These are phyloP conservation scores for Zaprionus kolodkinae DNA, from an alignment of 1,140 invertebrate species.

Conservation along the genomic window DNA sequence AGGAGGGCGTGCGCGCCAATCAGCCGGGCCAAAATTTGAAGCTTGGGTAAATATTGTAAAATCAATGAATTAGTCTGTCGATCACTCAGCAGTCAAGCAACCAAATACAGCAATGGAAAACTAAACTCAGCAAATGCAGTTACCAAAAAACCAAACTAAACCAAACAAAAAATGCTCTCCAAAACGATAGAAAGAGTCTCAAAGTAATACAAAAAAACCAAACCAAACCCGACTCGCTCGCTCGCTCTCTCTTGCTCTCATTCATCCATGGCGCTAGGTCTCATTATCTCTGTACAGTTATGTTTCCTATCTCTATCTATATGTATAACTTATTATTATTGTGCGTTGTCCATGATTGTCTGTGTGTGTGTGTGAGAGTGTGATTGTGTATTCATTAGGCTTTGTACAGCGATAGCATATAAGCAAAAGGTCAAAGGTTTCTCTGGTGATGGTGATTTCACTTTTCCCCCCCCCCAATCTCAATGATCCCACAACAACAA, in stretches of 20 bases:
- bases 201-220: constrained; percentile 21
- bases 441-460: constrained; percentile 63
- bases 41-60: constrained; percentile 90
- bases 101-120: constrained; percentile 56
- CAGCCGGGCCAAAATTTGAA: constrained; percentile 96
- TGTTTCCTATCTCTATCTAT: constrained; percentile 6
- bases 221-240: constrained; percentile 46
- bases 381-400: constrained; percentile 31
- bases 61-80: constrained; percentile 29
- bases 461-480: background rate
- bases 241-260: constrained; percentile 60
- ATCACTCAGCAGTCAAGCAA: constrained; percentile 21
- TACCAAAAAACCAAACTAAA: constrained; percentile 23
- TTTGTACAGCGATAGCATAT: constrained; percentile 31
- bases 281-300: constrained; percentile 31
- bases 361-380: background rate
- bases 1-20: constrained; percentile 95
- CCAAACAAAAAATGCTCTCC: constrained; percentile 11
- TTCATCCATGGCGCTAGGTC: constrained; percentile 40
- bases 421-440: constrained; percentile 47
- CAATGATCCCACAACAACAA: background rate
- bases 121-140: constrained; percentile 66
- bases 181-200: constrained; percentile 18
- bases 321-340: constrained; percentile 13
- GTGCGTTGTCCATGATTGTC: constrained; percentile 25